Evolutionary conservation across 1,140 invertebrate species (phyloP).

Genomic region (Mercenaria mercenaria): DNA sequence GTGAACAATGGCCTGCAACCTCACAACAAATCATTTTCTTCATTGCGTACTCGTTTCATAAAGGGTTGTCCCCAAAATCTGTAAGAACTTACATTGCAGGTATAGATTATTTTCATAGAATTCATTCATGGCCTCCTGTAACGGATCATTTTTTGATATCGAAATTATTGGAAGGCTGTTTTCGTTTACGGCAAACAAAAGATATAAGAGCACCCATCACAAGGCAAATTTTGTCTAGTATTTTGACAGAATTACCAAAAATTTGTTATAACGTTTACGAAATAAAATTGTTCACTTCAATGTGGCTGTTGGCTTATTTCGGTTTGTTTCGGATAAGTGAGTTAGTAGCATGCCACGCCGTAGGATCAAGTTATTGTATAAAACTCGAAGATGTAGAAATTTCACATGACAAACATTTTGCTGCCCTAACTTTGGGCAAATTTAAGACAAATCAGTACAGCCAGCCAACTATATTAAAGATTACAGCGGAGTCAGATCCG

Average conservation of each 20-base stretch:
- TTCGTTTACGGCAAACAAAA: neutral
- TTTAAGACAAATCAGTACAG: neutral
- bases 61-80: neutral
- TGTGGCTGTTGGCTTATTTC: neutral
- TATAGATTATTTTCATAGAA: neutral
- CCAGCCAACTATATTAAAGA: neutral
- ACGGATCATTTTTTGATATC: neutral
- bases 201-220: constrained; percentile 14
- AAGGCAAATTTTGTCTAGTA: neutral
- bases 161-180: constrained; percentile 36
- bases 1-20: neutral
- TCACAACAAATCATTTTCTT: neutral
- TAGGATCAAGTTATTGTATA: neutral
- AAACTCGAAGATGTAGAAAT: neutral
- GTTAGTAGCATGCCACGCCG: neutral
- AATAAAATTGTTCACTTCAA: no score
- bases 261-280: neutral
- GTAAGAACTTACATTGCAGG: constrained; percentile 6
- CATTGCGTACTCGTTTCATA: neutral
- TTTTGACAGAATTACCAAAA: neutral
- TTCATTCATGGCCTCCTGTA: neutral
- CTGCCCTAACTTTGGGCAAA: no score
- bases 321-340: no score
- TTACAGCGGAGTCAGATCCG: neutral
- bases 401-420: neutral